phyloP scores from a whole-genome alignment of 2,797 vertebrate species.

The Pachyuromys duprasi region DNA sequence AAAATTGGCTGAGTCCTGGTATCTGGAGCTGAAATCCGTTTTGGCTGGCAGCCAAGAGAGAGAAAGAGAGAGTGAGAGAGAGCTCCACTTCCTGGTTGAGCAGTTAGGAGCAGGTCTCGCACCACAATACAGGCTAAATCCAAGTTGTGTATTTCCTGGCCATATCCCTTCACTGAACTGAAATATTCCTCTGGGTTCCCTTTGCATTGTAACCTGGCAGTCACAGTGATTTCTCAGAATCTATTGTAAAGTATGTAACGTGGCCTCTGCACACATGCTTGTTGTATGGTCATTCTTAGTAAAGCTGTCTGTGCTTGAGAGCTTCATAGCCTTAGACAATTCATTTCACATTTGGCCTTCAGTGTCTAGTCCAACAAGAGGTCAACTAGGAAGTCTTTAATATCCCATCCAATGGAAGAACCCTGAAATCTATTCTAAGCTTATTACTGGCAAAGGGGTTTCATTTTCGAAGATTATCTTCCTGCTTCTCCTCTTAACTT shows the following conservation, averaged over 20 bases:
- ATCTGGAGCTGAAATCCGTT: not conserved
- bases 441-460: not conserved
- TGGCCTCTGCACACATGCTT: not conserved
- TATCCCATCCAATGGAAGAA: not conserved
- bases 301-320: not conserved
- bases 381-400: not conserved
- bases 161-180: not conserved
- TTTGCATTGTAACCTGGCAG: not conserved
- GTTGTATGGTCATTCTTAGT: not conserved
- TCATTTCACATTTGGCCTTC: not conserved
- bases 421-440: slow-evolving; percentile 25
- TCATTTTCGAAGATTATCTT: slow-evolving; percentile 34
- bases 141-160: not conserved
- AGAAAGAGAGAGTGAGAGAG: not conserved
- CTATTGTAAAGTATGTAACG: not conserved
- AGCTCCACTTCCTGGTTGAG: not conserved
- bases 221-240: not conserved
- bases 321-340: not conserved
- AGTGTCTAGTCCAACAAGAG: not conserved
- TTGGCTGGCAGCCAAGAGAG: not conserved
- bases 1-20: not conserved
- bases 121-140: not conserved
- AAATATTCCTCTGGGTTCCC: not conserved
- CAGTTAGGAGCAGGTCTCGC: not conserved
- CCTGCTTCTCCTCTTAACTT: not conserved